Evolutionary conservation across 2,797 vertebrate species (phyloP), one percentile per base, ranked within the genome.

Genomic region (Molossus alvarezi): DNA sequence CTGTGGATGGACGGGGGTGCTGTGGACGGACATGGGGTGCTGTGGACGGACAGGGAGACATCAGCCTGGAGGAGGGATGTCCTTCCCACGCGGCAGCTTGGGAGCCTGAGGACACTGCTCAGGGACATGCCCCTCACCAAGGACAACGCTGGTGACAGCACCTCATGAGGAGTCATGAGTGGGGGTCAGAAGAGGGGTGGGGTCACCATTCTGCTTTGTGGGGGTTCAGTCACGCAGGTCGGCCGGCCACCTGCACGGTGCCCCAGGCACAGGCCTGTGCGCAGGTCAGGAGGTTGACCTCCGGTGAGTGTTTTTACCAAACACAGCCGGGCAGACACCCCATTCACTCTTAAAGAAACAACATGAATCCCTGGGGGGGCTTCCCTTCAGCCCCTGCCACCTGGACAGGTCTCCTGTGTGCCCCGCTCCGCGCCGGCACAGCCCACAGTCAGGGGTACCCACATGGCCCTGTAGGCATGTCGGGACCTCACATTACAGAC

Each of bases 211-310:
- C 33, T 33, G 33, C 33, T 33, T 33, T 33, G 33, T 33, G 33
- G 33, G 33, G 33, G 33, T 33, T 33, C 33, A 33, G 33, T 33
- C 41, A 45, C 41, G 41, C 41, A 45, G 41, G 41, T 45, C 41
- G 41, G 41, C 41, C 6, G 41, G 41, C 41, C 41, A 11, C 33
- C 18, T 1, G 18, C 20, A 1, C 1, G 33, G 67, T 8, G 67
- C 67, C 4, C 3, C 33, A 20, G 67, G 3, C 17, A 33, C 67
- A 11, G 67, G 67, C n/a, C 8, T 5, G 18, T 11, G 67, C 18
- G 67, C 4, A 15, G 3, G 4, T 6, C 9, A 8, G 17, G n/a
- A 2, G 9, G n/a, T 10, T 2, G 17, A 37, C 3, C 6, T 4
- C 4, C 33, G 33, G 33, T 33, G 33, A 33, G 33, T 33, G 33